phyloP scores from a whole-genome alignment of 2,797 vertebrate species.

The Macroramphosus scolopax region DNA sequence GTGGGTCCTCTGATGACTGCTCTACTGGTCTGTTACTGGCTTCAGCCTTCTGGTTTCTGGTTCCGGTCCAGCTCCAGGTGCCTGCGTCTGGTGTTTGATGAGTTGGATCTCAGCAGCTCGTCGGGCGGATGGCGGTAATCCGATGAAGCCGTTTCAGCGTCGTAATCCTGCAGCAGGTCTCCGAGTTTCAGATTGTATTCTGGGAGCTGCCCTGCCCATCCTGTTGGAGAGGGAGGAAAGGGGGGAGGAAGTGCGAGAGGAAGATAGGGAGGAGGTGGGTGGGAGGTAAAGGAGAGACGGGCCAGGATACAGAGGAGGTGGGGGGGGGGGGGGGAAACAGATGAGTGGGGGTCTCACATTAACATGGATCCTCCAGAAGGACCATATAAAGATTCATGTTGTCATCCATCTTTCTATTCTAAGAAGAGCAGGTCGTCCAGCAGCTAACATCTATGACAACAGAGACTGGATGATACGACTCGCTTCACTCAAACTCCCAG shows the following conservation, averaged over 20 bases:
- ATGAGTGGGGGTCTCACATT: too few relatives aligned
- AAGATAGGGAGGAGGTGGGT: slow-evolving; percentile 36
- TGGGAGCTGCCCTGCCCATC: slow-evolving; percentile 72
- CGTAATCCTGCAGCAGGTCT: slow-evolving; percentile 43
- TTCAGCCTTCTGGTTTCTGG: slow-evolving; percentile 9
- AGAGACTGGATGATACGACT: too few relatives aligned
- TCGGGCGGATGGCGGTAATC: slow-evolving; percentile 23
- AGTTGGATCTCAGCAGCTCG: not conserved
- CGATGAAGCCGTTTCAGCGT: too few relatives aligned
- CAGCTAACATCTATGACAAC: too few relatives aligned
- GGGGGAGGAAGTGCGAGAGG: slow-evolving; percentile 49
- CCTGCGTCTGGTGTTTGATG: slow-evolving; percentile 4
- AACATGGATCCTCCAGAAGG: too few relatives aligned
- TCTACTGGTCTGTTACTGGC: slow-evolving; percentile 9
- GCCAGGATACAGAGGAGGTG: slow-evolving; percentile 43
- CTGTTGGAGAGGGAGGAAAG: slow-evolving; percentile 58
- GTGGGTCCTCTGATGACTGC: slow-evolving; percentile 12
- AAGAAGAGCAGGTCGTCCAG: too few relatives aligned
- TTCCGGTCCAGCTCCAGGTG: slow-evolving; percentile 20
- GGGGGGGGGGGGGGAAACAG: not conserved
- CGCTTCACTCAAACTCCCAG: too few relatives aligned
- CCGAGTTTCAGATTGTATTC: slow-evolving; percentile 56
- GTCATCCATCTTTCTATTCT: too few relatives aligned
- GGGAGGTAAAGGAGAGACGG: slow-evolving; percentile 43
- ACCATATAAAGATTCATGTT: slow-evolving; percentile 1